Base-by-base conservation (phyloP, 2,797 vertebrate species). In the Ptychobarbus kaznakovi region DNA sequence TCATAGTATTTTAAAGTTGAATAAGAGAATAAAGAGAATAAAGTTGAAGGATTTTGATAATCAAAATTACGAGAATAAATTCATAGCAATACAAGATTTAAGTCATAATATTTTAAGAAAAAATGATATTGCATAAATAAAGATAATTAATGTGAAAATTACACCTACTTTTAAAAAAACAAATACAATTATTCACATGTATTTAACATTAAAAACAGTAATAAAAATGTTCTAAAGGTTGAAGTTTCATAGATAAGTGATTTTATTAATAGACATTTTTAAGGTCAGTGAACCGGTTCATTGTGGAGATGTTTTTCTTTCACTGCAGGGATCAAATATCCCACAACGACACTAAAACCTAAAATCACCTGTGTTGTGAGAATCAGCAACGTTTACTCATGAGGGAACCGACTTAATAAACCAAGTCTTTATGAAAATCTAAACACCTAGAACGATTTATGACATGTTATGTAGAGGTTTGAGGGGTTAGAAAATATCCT, bases 391-490 rank as follows among this genome's bases (percentile, higher is more conserved):
- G 20, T 68, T 46, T 69, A 80, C 79, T 32, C 79, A 66, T 35
- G 46, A 51, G 63, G 6, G 46, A n/a, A 78, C 38, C 0, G 12
- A 25, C 58, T 65, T 79, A 80, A 35, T 80, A 51, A 66, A 49
- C 44, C 74, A 15, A 25, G 6, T 77, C 35, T 58, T 77, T 40
- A 77, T 77, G 74, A 77, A 80, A 78, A 80, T 69, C 44, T 73
- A 35, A 80, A 66, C 1, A 22, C 11, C 15, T 49, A 35, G 44
- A 35, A 32, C 51, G 61, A 69, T 80, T 68, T 25, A 51, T 80
- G 63, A 10, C 44, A 69, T 80, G 61, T 38, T 66, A n/a, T 63
- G 18, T 51, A 15, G 63, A 51, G 58, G 6, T 80, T 68, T 80
- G 3, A 44, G 20, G 42, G 8, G 4, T 9, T 10, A 38, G 61